Evolutionary conservation across 1,140 invertebrate genomes (phyloP).

Genomic region (Drosophila serrata): DNA sequence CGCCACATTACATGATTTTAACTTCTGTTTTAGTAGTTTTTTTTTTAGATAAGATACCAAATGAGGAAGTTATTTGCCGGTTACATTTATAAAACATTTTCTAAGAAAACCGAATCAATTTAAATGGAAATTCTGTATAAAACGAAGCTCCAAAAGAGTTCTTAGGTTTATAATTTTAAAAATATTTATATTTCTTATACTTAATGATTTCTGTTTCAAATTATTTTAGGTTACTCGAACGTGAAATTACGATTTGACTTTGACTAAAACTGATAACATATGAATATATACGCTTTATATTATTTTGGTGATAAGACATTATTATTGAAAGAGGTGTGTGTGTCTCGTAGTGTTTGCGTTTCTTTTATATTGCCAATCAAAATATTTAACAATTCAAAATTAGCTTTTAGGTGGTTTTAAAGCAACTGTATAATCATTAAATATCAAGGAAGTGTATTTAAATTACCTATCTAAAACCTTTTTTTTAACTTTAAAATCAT

Average conservation of each 20-base stretch:
- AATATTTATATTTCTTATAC: too few species aligned
- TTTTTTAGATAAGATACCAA: slow-evolving; percentile 33
- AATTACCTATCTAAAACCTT: background rate
- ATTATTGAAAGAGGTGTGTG: slow-evolving; percentile 12
- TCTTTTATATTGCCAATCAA: background rate
- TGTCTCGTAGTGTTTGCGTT: background rate
- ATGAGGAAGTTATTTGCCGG: background rate
- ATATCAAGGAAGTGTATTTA: background rate
- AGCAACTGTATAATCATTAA: slow-evolving; percentile 9
- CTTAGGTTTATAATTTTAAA: too few species aligned
- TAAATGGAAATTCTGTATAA: background rate
- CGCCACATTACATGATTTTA: slow-evolving; percentile 5
- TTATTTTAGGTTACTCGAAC: background rate
- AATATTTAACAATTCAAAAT: slow-evolving; percentile 10
- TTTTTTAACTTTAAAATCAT: background rate
- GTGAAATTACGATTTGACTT: slow-evolving; percentile 1
- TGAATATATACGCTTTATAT: background rate
- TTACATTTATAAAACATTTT: background rate
- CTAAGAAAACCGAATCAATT: background rate
- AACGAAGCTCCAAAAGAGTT: background rate
- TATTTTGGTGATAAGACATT: background rate
- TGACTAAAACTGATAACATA: slow-evolving; percentile 12
- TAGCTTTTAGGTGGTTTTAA: background rate
- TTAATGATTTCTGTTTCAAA: background rate
- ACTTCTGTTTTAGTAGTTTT: background rate